Conservation (phyloP, 2,797 vertebrate genomes). For the Scolopax bukidnonensis region DNA sequence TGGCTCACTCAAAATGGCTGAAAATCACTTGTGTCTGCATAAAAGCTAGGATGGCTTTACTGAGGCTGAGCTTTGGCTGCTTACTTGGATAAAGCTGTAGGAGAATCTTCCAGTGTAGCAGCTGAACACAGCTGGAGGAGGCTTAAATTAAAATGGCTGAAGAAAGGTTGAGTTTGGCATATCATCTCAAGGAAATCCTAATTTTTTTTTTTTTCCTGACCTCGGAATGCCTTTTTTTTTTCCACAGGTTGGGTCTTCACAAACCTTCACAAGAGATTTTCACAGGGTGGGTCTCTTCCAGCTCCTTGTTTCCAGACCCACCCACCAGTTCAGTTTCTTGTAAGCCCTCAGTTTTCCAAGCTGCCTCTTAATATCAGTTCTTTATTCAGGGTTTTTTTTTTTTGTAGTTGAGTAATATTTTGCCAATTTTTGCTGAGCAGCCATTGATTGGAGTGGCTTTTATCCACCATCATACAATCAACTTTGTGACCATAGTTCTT, state of each 20-base stretch:
- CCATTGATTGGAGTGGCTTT: background rate
- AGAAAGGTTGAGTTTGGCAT: background rate
- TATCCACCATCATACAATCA: background rate
- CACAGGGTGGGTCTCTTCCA: background rate
- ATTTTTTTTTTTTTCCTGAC: background rate
- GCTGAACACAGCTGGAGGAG: background rate
- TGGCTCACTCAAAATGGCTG: constrained; percentile 2
- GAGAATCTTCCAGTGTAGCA: background rate
- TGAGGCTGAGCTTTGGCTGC: background rate
- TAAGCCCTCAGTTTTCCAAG: background rate
- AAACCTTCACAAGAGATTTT: background rate
- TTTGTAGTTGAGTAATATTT: background rate
- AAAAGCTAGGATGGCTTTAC: background rate
- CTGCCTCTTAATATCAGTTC: background rate
- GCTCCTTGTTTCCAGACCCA: background rate
- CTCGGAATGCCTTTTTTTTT: background rate
- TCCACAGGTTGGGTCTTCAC: background rate
- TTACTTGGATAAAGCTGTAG: background rate
- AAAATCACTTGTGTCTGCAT: background rate
- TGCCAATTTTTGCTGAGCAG: background rate
- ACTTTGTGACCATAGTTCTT: background rate
- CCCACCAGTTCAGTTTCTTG: background rate
- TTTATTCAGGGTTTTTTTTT: background rate
- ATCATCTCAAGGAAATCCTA: background rate
- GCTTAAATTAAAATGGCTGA: background rate